Evolutionary conservation across 2,888 invertebrate species (phyloP).

Genomic region (Busseola fusca): DNA sequence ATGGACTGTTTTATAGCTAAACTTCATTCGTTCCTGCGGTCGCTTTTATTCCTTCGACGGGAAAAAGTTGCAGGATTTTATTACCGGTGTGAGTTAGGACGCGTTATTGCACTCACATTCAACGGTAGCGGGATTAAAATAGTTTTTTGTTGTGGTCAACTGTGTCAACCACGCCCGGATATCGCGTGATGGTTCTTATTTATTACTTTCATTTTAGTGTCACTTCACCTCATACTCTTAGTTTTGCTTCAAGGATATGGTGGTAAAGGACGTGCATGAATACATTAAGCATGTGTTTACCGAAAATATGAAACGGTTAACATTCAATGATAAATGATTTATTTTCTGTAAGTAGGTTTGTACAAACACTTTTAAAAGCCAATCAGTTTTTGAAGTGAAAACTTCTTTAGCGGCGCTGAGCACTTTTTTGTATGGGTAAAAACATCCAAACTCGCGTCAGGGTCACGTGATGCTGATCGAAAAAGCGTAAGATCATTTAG

Average conservation of each 20-base stretch:
- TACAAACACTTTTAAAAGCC: too few species aligned
- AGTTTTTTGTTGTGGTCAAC: slow-evolving; percentile 81
- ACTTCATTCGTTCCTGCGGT: slow-evolving; percentile 88
- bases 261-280: neutral
- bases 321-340: too few species aligned
- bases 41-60: slow-evolving; percentile 86
- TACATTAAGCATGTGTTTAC: neutral
- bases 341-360: too few species aligned
- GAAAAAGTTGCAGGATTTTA: slow-evolving; percentile 88
- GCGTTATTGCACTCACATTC: slow-evolving; percentile 87
- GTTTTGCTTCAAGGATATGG: neutral
- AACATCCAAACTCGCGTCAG: too few species aligned
- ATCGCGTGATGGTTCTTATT: slow-evolving; percentile 59
- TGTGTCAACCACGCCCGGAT: slow-evolving; percentile 65
- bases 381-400: too few species aligned
- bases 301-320: too few species aligned
- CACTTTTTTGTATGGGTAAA: too few species aligned
- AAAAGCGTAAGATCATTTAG: too few species aligned
- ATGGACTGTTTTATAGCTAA: slow-evolving; percentile 87
- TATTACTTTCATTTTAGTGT: slow-evolving; percentile 51
- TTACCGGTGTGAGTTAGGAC: slow-evolving; percentile 88
- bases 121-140: slow-evolving; percentile 83
- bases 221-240: neutral
- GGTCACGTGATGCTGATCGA: too few species aligned
- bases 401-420: too few species aligned